Evolutionary conservation across 2,797 vertebrate species (phyloP).

Genomic region (Muscicapa striata): DNA sequence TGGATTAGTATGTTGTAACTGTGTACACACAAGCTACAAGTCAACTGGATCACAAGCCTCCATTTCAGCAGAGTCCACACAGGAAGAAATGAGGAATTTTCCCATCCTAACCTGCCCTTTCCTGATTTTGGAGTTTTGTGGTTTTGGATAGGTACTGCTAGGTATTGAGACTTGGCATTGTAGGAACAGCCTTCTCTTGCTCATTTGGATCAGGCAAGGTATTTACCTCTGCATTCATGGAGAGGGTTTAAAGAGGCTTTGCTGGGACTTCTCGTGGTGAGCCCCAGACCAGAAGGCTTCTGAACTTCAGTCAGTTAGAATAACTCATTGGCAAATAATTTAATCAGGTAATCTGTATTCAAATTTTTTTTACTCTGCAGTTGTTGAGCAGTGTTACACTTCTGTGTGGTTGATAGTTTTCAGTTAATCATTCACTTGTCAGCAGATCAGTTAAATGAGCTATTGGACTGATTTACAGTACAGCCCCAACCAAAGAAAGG

Average conservation of each 20-base stretch:
- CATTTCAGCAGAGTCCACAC: not conserved
- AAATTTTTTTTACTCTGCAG: not conserved
- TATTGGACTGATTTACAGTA: constrained; percentile 30
- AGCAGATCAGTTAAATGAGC: not conserved
- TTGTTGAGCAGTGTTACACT: not conserved
- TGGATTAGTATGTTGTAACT: not conserved
- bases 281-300: not conserved
- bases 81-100: not conserved
- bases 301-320: constrained; percentile 7
- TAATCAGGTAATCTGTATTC: constrained; percentile 7
- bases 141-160: not conserved
- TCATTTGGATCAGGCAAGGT: not conserved
- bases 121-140: not conserved
- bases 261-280: not conserved
- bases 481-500: not conserved
- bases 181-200: not conserved
- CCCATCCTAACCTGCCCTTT: not conserved
- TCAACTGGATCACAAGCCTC: not conserved
- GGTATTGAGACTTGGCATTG: not conserved
- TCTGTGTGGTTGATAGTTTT: not conserved
- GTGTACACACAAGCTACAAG: not conserved
- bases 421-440: constrained; percentile 50
- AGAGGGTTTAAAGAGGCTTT: not conserved
- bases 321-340: not conserved
- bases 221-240: not conserved